Percentiles rank a stretch among this genome's conserved stretches.
Conservation (phyloP, 2,797 vertebrate species). For the Pelobates cultripes region DNA sequence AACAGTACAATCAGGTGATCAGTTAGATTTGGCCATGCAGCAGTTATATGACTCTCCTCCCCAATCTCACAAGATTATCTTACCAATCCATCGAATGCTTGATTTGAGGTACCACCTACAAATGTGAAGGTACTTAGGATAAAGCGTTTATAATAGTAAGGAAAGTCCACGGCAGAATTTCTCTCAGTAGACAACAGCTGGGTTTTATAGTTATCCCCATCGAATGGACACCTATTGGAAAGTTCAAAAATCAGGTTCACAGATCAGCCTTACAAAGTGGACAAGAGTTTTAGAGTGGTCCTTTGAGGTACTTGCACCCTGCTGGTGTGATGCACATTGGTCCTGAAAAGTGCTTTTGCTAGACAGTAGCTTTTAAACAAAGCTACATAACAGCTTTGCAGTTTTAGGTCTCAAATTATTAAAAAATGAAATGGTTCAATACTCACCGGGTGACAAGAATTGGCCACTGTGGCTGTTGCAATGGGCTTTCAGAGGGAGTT, state of each 20-base stretch:
- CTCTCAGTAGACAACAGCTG: constrained; percentile 9
- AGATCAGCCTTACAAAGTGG: background rate
- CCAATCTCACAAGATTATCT: background rate
- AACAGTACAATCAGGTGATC: no score
- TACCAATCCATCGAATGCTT: background rate
- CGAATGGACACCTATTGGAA: constrained; percentile 61
- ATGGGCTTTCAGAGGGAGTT: constrained; percentile 50
- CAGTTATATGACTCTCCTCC: no score
- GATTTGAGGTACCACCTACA: background rate
- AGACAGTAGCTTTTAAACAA: no score
- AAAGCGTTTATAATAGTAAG: background rate
- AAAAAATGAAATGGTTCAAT: background rate
- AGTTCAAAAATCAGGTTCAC: no score
- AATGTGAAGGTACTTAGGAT: background rate
- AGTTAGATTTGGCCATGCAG: no score
- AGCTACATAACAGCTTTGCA: no score
- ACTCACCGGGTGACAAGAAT: constrained; percentile 66
- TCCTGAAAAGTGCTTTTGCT: no score
- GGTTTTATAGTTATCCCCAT: constrained; percentile 67
- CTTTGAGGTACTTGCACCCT: background rate
- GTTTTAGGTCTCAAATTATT: no score
- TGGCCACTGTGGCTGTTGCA: constrained; percentile 63
- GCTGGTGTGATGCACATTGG: no score
- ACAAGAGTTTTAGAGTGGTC: background rate
- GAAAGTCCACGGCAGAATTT: background rate